phyloP scores from a whole-genome alignment of 2,113 vertebrate genomes.

The Propithecus coquereli region DNA sequence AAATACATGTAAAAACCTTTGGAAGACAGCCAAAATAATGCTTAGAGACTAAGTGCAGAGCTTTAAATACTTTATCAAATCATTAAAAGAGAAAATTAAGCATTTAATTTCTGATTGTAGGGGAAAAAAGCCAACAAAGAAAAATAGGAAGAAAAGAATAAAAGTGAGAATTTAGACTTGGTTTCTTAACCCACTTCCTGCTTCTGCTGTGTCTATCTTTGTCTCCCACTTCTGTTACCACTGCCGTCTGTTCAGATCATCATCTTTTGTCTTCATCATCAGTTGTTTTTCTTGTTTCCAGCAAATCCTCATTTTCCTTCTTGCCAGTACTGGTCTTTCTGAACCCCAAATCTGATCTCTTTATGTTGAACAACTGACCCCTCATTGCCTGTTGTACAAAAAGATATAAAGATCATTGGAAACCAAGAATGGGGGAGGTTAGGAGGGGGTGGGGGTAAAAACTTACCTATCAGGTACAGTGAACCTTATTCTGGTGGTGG shows the following conservation, averaged over 20 bases:
- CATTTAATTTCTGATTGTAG: not conserved
- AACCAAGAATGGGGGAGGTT: no score
- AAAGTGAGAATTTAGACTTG: not conserved
- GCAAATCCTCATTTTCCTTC: not conserved
- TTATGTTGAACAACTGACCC: not conserved
- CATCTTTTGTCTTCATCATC: not conserved
- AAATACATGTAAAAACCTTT: not conserved
- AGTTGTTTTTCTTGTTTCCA: not conserved
- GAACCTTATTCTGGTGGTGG: no score
- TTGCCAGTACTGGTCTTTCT: not conserved
- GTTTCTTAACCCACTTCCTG: not conserved
- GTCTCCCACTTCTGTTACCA: not conserved
- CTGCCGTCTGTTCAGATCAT: not conserved
- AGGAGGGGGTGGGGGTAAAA: no score
- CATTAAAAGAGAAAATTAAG: not conserved
- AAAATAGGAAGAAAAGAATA: not conserved
- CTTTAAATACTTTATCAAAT: not conserved
- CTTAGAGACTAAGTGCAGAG: not conserved
- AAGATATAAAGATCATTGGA: no score
- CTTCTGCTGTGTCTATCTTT: not conserved
- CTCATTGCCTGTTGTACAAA: not conserved
- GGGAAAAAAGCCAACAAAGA: not conserved
- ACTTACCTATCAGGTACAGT: no score
- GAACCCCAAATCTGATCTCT: not conserved
- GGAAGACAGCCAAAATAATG: not conserved